phyloP scores from a whole-genome alignment of 2,113 vertebrate genomes.

The Hassar affinis region DNA sequence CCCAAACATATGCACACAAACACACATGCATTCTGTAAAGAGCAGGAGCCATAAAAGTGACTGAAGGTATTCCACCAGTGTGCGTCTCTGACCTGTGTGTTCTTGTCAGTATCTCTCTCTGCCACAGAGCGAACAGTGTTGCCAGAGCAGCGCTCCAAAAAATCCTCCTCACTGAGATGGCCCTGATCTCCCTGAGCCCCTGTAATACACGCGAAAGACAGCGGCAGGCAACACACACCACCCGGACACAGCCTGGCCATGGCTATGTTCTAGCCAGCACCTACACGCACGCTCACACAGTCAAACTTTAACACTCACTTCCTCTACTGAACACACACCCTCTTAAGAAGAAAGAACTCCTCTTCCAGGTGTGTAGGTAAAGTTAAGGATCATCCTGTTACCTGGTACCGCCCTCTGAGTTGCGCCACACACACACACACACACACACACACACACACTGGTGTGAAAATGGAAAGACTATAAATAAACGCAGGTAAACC shows the following conservation, averaged over 20 bases:
- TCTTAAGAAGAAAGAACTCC: constrained; percentile 10
- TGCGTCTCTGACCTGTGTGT: constrained; percentile 16
- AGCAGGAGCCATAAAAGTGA: not conserved
- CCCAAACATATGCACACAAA: not conserved
- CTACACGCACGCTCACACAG: not conserved
- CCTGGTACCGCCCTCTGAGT: constrained; percentile 31
- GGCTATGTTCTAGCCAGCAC: not conserved
- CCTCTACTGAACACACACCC: constrained; percentile 12
- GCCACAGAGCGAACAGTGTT: not conserved
- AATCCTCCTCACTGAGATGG: constrained; percentile 45
- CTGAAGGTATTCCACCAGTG: not conserved
- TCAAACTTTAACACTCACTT: constrained; percentile 13
- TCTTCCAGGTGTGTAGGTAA: constrained; percentile 14
- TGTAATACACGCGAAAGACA: constrained; percentile 17
- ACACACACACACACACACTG: constrained; percentile 26
- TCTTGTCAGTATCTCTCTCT: not conserved
- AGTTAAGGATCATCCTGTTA: constrained; percentile 16
- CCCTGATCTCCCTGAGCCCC: constrained; percentile 38
- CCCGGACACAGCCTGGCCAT: constrained; percentile 44
- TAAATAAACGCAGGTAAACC: constrained; percentile 33
- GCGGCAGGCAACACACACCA: constrained; percentile 42
- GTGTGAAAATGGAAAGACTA: not conserved
- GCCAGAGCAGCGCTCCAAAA: constrained; percentile 42
- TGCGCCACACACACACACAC: constrained; percentile 18
- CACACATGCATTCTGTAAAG: not conserved